Evolutionary conservation across 2,113 vertebrate species (phyloP).

Genomic region (Hyla sarda): DNA sequence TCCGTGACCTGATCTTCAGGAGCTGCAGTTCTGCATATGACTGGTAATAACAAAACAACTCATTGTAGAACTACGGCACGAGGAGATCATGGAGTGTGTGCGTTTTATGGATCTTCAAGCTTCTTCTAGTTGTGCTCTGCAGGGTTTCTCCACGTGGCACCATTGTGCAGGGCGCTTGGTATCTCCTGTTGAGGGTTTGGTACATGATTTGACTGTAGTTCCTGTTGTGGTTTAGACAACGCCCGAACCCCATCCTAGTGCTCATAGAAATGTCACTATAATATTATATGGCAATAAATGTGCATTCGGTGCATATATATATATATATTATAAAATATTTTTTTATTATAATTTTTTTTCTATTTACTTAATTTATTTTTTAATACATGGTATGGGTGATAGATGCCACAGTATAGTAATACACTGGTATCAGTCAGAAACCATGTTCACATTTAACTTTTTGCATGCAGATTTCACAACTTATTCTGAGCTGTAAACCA

Average conservation of each 20-base stretch:
- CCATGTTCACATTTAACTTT: too few species aligned
- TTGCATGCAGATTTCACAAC: too few species aligned
- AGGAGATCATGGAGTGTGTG: background rate
- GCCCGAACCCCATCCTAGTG: background rate
- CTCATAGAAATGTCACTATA: background rate
- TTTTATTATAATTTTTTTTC: too few species aligned
- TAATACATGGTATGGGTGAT: too few species aligned
- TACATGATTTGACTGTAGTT: background rate
- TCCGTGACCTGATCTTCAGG: background rate
- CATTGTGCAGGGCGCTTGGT: too few species aligned
- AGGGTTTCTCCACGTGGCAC: background rate
- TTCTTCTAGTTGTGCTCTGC: background rate
- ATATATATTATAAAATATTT: too few species aligned
- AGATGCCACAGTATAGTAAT: too few species aligned
- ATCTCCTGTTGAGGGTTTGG: background rate
- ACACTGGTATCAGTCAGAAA: too few species aligned
- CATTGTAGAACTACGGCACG: background rate
- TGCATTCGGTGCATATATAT: too few species aligned
- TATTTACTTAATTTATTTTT: too few species aligned
- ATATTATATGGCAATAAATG: too few species aligned
- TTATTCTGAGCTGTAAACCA: too few species aligned
- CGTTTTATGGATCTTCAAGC: background rate
- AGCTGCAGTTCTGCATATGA: background rate
- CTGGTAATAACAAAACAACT: background rate
- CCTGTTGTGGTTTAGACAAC: slow-evolving; percentile 42